Evolutionary conservation across 35 echinoderm and acorn worm species (phyloP), one percentile per base, ranked within the genome.

Genomic region (Apostichopus japonicus): DNA sequence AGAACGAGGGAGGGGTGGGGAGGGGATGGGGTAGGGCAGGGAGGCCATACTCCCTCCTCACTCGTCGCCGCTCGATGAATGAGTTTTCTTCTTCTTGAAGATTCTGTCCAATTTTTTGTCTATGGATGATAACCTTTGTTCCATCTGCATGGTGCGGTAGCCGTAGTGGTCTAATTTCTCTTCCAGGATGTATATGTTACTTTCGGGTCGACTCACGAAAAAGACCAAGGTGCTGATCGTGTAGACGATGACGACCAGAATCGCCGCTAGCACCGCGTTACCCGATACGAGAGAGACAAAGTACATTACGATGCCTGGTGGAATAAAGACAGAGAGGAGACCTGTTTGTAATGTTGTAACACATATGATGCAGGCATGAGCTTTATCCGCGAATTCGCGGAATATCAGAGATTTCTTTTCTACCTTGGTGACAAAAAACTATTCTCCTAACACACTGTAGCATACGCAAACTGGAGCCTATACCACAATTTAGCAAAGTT

Each of bases 41-140:
- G 54, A 19, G 13, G 54, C 79, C 17, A 23, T 44, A 5, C n/a
- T n/a, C 77, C 79, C 33, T 44, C 33, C 44, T 87, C 72, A 90
- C n/a, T 90, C 88, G 9, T 90, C 88, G 53, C 72, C 88, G 27
- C 72, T 78, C 5, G 86, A 65, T 19, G 88, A 90, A 25, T 24
- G 62, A 16, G 1, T n/a, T 24, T 90, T 61, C 33, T 44, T 44
- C 82, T 95, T 95, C 23, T 92, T 80, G 6, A 77, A 55, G 19
- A 92, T 72, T 52, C 65, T 92, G 19, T 92, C 90, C 65, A 92
- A 52, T 56, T 95, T 95, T 23, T 62, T 92, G 23, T 92, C 90
- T 80, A 92, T 92, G 6, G 5, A n/a, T 4, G 33, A 21, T 55
- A 90, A 6, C 23, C 67, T 73, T 8, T 90, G 88, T 27, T 90